A percentile compares a stretch with the other conserved stretches of the same genome.
Conservation (phyloP, 2,888 invertebrate genomes). For the Hemithea aestivaria region DNA sequence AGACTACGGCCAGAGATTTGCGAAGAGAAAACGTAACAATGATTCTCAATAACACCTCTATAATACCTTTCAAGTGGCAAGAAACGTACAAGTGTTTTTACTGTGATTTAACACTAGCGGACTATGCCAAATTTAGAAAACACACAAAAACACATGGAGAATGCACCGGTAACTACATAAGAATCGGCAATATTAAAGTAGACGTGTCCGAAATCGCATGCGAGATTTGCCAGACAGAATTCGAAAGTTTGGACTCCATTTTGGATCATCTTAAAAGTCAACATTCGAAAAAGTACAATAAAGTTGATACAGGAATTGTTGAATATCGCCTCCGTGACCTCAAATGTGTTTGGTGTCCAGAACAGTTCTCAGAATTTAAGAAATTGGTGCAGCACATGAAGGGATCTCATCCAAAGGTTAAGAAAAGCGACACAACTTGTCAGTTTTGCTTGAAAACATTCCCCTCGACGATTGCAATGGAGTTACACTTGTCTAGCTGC, state of each 20-base stretch:
- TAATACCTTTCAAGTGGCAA: slow-evolving; percentile 70
- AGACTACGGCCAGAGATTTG: slow-evolving; percentile 51
- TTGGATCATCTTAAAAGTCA: too few species aligned
- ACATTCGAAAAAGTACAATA: too few species aligned
- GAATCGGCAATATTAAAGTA: slow-evolving; percentile 53
- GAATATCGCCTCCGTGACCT: too few species aligned
- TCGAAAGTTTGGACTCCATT: slow-evolving; percentile 15
- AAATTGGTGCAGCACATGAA: too few species aligned
- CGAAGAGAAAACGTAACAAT: slow-evolving; percentile 63
- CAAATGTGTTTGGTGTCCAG: too few species aligned
- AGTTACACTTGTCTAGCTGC: slow-evolving; percentile 54
- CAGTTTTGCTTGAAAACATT: too few species aligned
- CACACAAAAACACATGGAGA: slow-evolving; percentile 57
- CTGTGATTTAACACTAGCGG: slow-evolving; percentile 49
- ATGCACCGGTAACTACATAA: slow-evolving; percentile 50
- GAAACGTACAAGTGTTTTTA: slow-evolving; percentile 61
- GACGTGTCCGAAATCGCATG: slow-evolving; percentile 62
- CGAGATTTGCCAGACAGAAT: slow-evolving; percentile 54
- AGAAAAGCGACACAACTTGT: too few species aligned
- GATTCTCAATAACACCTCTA: slow-evolving; percentile 63
- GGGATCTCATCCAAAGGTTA: too few species aligned
- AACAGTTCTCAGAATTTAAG: too few species aligned
- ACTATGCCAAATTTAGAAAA: slow-evolving; percentile 54
- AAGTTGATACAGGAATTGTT: too few species aligned
- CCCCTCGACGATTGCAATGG: slow-evolving; percentile 33